phyloP scores from a whole-genome alignment of 2,113 vertebrate genomes.

The Dicrurus megarhynchus region DNA sequence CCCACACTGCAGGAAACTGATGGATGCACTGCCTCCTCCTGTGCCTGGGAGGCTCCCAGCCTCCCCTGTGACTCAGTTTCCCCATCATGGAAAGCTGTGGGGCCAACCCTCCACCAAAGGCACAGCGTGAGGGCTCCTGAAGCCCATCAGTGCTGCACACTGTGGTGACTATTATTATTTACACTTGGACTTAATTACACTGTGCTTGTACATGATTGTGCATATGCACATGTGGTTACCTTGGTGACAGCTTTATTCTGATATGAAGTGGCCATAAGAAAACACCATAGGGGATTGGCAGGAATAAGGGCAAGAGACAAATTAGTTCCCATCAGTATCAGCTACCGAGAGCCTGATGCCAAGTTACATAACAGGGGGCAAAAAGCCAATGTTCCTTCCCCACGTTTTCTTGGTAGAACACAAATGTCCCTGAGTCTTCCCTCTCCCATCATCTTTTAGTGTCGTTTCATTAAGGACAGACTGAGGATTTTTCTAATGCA shows the following conservation, averaged over 20 bases:
- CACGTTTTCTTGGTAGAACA: not conserved
- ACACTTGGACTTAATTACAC: constrained; percentile 27
- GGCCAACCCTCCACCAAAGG: not conserved
- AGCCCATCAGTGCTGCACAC: not conserved
- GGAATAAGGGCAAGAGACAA: constrained; percentile 53
- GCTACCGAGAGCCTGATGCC: not conserved
- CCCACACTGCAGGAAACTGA: not conserved
- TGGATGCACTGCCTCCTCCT: not conserved
- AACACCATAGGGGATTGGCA: constrained; percentile 41
- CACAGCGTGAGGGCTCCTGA: not conserved
- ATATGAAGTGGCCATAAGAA: not conserved
- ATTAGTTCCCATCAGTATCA: constrained; percentile 42
- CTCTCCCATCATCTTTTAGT: constrained; percentile 38
- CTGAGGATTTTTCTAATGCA: constrained; percentile 54
- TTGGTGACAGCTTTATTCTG: constrained; percentile 51
- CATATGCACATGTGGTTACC: constrained; percentile 49
- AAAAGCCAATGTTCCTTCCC: constrained; percentile 8
- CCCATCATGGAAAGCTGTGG: not conserved
- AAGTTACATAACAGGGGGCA: constrained; percentile 11
- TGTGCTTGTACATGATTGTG: not conserved
- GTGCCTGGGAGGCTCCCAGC: not conserved
- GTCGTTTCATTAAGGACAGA: constrained; percentile 66
- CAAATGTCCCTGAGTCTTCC: constrained; percentile 13
- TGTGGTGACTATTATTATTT: not conserved
- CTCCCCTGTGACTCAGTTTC: not conserved